Evolutionary conservation across 2,888 invertebrate genomes (phyloP), one percentile per base, ranked within the genome.

Genomic region (Hesperia comma): DNA sequence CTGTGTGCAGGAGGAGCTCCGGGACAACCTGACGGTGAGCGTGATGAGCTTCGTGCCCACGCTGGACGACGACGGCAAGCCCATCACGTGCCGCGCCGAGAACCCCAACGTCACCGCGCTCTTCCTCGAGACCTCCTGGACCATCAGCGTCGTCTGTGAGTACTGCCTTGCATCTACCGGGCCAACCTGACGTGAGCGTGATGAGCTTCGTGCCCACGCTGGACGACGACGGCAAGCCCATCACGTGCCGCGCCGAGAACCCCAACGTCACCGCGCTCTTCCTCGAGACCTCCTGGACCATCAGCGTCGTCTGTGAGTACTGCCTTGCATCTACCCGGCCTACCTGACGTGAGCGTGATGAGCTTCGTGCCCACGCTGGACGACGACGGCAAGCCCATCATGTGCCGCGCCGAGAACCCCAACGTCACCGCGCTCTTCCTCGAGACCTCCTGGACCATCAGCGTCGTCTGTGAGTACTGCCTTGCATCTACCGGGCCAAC

Each of bases 181-280:
- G 96, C 96, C 82, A 97, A 97, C 88, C 93, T 96, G 77, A 97
- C 97, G 72, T 96, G 82, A 97, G 97, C 82, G 96, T 96, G 86
- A 94, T 98, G 90, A 96, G 96, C 88, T 97, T 98, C 93, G 96
- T 96, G 79, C 98, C 98, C 67, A 96, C 96, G 68, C 95, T 97
- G 75, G 97, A 97, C 82, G 98, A 98, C 90, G 97, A 98, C 92
- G 97, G 97, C 77, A 97, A 97, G 93, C 94, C 95, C 77, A 95
- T 98, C 93, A 96, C 96, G 70, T 98, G 98, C 90, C 94, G 97
- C 80, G 97, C 97, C 10, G 97, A 98, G 93, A 98, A 98, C 94
- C 97, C 97, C 71, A 97, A 96, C 93, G 96, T 97, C 78, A 96
- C 96, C 71, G 95, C 96, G 62, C 95, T 97, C 76, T 95, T 94